Evolutionary conservation across 2,797 vertebrate genomes (phyloP).

Genomic region (Malurus splendens): DNA sequence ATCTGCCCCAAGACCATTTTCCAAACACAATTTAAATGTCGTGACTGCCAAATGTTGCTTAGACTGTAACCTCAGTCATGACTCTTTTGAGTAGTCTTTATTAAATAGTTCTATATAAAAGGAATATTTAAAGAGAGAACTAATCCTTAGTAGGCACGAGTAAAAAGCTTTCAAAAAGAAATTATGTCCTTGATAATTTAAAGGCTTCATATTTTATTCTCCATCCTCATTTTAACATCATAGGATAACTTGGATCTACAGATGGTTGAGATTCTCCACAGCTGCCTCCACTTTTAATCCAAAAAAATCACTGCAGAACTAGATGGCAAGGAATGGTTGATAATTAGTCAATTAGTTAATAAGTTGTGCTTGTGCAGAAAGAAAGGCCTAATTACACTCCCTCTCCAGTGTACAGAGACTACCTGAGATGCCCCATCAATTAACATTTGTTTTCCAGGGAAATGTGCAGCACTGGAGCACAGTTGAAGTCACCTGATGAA

Average conservation of each 20-base stretch:
- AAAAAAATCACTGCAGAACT: background rate
- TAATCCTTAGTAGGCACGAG: background rate
- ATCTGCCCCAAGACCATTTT: background rate
- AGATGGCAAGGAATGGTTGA: background rate
- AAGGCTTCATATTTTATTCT: background rate
- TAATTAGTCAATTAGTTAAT: background rate
- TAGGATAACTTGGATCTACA: background rate
- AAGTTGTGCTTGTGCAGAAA: background rate
- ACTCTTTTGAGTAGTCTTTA: background rate
- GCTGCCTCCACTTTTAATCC: background rate
- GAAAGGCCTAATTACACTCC: background rate
- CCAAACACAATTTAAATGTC: background rate
- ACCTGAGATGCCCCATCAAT: background rate
- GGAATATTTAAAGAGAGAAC: background rate
- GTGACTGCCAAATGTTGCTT: background rate
- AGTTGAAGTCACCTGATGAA: background rate
- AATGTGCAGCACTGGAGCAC: background rate
- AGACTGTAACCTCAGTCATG: accelerated
- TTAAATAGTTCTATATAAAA: background rate
- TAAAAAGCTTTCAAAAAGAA: background rate
- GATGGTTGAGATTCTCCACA: background rate
- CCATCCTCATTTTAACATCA: background rate
- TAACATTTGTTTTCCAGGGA: background rate
- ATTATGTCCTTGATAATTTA: background rate
- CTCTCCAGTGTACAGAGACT: background rate